Percentiles rank a stretch among this genome's conserved stretches.
Conservation (phyloP, 2,797 vertebrate genomes). For the Odontamblyopus lacepedii region DNA sequence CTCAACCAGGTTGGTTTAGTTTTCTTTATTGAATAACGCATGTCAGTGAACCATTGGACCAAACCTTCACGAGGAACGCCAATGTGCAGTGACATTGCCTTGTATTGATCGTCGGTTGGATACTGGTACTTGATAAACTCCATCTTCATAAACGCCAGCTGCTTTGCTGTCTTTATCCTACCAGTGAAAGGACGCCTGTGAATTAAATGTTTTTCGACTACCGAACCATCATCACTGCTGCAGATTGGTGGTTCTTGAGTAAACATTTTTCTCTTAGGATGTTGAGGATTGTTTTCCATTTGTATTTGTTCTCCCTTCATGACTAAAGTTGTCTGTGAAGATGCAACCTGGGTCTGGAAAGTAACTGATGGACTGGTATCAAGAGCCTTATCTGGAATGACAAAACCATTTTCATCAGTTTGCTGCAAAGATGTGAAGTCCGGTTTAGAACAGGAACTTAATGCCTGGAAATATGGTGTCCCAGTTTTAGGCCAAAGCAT, state of each 20-base stretch:
- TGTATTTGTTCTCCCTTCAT: neutral
- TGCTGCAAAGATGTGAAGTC: neutral
- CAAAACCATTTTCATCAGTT: slow-evolving; percentile 3
- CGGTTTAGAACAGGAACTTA: neutral
- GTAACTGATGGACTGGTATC: neutral
- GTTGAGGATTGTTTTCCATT: neutral
- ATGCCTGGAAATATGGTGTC: neutral
- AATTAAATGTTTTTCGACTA: neutral
- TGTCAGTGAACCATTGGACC: slow-evolving; percentile 84
- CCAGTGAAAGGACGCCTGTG: neutral
- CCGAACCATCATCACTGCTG: neutral
- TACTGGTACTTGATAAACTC: slow-evolving; percentile 82
- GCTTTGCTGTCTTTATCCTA: slow-evolving; percentile 40
- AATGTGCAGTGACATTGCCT: slow-evolving; percentile 59
- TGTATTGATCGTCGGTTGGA: slow-evolving; percentile 76
- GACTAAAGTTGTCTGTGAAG: neutral
- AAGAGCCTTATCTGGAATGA: neutral
- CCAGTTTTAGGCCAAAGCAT: neutral
- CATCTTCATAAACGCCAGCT: slow-evolving; percentile 74
- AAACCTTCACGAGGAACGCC: slow-evolving; percentile 70
- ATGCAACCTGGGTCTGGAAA: neutral
- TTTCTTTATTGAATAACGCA: slow-evolving; percentile 81
- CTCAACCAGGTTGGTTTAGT: slow-evolving; percentile 79
- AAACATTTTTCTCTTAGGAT: neutral
- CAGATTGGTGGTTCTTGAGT: neutral